Base-by-base conservation (phyloP, 2,888 invertebrate species). In the Morpho achilles region DNA sequence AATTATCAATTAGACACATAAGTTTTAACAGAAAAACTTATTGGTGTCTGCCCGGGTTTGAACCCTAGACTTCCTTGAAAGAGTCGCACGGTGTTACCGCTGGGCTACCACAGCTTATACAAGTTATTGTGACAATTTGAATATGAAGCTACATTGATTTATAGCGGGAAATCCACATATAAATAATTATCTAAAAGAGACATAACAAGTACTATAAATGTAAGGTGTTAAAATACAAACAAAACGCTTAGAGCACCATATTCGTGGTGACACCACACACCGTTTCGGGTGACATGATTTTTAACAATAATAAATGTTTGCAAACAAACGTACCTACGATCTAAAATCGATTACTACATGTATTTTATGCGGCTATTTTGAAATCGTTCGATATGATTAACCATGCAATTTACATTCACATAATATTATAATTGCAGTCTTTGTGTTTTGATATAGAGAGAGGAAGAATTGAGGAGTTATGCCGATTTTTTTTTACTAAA, bases 291-390 rank as follows among this genome's bases (percentile, higher is more conserved):
- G 51, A 32, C 44, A 52, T 44, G 43, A 44, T 44, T 52, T 43
- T 52, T 43, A 42, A 44, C 51, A 52, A 43, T 6, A 50, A 22
- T 22, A 47, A 49, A 41, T 43, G 44, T 52, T 49, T 49, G 46
- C 51, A 50, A 47, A 51, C 57, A 51, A 16, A 43, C 50, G 50
- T 22, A 16, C 16, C 16, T 16, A 50, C 41, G 46, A 46, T 56
- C 50, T 46, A 46, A 50, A 56, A 50, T 45, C 45, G 40, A 52
- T 52, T 52, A 57, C 51, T 51, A 48, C 46, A 47, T 51, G 41
- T 50, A 47, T 46, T 50, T 9, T 10, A 16, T 1, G 43, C 8
- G 43, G n/a, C 40, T 57, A 60, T 53, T 57, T 22, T 47, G 46
- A 43, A 47, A 53, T n/a, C 53, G 43, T 32, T 50, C 53, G 60